Conservation (phyloP, 2,888 invertebrate species). For the Euplexia lucipara region DNA sequence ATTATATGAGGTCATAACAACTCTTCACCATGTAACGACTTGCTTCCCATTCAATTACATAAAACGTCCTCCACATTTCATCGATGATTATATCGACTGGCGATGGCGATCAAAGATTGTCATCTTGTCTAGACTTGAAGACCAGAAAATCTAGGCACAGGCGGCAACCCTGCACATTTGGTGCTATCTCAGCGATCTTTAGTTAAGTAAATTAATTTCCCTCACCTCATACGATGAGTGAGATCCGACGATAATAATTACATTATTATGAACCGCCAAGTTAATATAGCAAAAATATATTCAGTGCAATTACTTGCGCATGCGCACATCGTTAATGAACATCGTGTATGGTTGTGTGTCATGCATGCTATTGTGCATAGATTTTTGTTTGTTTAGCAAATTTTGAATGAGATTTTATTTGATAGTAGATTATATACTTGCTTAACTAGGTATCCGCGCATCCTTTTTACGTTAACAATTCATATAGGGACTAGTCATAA, state of each 20-base stretch:
- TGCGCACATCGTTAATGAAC: slow-evolving; percentile 17
- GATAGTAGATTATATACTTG: too few species aligned
- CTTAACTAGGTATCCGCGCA: too few species aligned
- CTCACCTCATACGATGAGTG: slow-evolving; percentile 56
- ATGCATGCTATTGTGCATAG: background rate
- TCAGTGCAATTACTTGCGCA: slow-evolving; percentile 27
- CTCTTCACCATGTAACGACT: slow-evolving; percentile 12
- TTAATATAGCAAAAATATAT: slow-evolving; percentile 59
- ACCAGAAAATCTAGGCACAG: slow-evolving; percentile 18
- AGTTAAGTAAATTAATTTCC: slow-evolving; percentile 66
- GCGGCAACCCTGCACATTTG: slow-evolving; percentile 50
- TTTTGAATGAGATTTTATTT: background rate
- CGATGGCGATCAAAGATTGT: slow-evolving; percentile 17
- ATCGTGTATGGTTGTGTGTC: slow-evolving; percentile 5
- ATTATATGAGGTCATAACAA: background rate
- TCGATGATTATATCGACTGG: slow-evolving; percentile 10
- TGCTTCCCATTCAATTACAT: slow-evolving; percentile 10
- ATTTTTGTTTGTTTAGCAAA: slow-evolving; percentile 2
- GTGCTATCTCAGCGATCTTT: slow-evolving; percentile 59
- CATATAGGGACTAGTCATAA: too few species aligned
- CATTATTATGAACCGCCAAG: slow-evolving; percentile 54
- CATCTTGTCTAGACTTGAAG: slow-evolving; percentile 28
- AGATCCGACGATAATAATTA: slow-evolving; percentile 62
- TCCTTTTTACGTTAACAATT: too few species aligned
- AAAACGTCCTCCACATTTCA: slow-evolving; percentile 16